Conservation (phyloP, 1,140 invertebrate genomes). For the Oryctes rhinoceros region DNA sequence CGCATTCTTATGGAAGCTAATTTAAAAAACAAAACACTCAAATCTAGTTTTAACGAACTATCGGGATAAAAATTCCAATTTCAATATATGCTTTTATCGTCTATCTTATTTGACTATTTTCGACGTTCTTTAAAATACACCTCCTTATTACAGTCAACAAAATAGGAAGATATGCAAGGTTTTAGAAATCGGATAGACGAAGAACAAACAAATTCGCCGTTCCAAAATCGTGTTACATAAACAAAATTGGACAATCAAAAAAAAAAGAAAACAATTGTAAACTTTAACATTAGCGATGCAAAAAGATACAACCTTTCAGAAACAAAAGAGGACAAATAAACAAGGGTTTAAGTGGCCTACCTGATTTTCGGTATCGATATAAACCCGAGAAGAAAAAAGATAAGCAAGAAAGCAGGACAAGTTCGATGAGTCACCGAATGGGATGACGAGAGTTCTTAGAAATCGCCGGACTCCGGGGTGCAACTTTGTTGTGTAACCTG, state of each 20-base stretch:
- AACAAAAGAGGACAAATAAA: background rate
- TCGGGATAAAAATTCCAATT: no score
- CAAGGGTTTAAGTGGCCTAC: background rate
- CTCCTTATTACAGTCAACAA: background rate
- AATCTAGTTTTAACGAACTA: no score
- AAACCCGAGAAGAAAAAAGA: background rate
- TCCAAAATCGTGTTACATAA: background rate
- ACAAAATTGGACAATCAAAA: background rate
- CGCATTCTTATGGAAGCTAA: no score
- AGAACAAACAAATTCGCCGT: background rate
- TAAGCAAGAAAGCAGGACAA: background rate
- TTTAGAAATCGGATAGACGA: no score
- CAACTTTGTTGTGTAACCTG: background rate
- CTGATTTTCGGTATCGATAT: constrained; percentile 7
- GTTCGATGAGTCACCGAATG: background rate
- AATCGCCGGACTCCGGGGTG: background rate
- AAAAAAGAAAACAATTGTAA: background rate
- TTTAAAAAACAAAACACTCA: no score
- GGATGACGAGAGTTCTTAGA: background rate
- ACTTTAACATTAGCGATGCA: background rate
- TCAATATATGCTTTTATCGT: no score
- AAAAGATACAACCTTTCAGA: background rate
- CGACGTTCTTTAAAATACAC: no score
- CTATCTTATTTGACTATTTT: no score
- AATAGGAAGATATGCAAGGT: background rate